phyloP scores from a whole-genome alignment of 2,113 vertebrate species.

The Redunca redunca region DNA sequence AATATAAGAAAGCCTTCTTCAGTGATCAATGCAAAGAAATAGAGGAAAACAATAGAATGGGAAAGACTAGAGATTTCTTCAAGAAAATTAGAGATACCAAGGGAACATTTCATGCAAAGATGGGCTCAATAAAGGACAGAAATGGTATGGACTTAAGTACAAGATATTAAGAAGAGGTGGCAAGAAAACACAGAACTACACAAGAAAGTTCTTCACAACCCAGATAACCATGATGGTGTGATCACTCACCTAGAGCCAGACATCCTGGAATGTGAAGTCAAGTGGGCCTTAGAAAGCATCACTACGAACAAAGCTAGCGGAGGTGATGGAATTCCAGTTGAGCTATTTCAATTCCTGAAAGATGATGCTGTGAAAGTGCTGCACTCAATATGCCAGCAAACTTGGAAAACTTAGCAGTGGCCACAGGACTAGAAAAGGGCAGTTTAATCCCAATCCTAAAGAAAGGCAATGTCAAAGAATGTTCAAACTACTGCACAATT shows the following conservation, averaged over 20 bases:
- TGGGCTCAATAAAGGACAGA: background rate
- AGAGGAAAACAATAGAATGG: background rate
- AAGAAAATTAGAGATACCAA: background rate
- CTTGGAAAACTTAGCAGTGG: background rate
- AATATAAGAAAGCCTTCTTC: background rate
- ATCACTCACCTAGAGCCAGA: background rate
- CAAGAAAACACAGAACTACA: background rate
- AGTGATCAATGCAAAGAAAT: background rate
- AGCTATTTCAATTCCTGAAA: background rate
- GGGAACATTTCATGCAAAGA: background rate
- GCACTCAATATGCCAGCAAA: background rate
- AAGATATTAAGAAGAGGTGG: background rate
- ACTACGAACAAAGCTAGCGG: background rate
- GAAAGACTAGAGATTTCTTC: background rate
- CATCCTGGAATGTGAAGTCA: background rate
- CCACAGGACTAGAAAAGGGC: background rate
- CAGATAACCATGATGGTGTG: background rate
- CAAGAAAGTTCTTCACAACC: background rate
- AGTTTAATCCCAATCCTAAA: background rate
- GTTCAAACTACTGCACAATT: background rate
- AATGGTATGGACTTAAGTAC: background rate
- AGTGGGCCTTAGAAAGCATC: background rate
- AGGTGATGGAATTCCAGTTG: background rate
- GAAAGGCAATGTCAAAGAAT: background rate
- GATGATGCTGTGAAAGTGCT: background rate